Conservation (phyloP, 2,888 invertebrate species). For the Herminia tarsipennalis region DNA sequence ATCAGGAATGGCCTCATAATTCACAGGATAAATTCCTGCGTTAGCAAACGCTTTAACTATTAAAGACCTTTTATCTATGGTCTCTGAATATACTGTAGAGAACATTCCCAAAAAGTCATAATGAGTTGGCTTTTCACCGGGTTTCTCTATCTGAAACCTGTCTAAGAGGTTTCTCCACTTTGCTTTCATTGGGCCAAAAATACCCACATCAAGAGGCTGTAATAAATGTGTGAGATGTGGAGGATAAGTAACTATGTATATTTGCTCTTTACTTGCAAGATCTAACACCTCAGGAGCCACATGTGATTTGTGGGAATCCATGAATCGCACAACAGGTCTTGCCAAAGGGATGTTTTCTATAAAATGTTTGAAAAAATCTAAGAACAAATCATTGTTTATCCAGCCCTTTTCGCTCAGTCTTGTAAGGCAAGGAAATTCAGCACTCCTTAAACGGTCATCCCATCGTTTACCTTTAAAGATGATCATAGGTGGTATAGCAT, state of each 20-base stretch:
- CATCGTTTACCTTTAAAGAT: no score
- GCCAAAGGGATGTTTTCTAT: no score
- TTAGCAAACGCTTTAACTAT: not conserved
- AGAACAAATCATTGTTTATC: no score
- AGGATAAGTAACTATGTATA: conserved; percentile 4
- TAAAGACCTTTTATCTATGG: conserved; percentile 3
- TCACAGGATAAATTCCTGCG: not conserved
- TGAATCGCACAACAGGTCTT: conserved; percentile 1
- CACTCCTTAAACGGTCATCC: no score
- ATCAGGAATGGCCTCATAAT: conserved; percentile 9
- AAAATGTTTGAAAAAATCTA: no score
- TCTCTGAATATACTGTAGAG: conserved; percentile 1
- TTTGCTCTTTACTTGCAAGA: conserved; percentile 3
- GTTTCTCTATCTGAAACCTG: conserved; percentile 8
- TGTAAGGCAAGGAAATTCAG: no score
- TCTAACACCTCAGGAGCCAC: conserved; percentile 3
- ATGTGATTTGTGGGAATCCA: conserved; percentile 7
- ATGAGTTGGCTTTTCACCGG: conserved; percentile 8
- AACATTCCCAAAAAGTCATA: conserved; percentile 9
- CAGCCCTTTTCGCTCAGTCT: no score
- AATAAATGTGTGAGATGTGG: conserved; percentile 6
- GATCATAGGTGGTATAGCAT: not conserved
- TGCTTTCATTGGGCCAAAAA: conserved; percentile 2
- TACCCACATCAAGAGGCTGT: conserved; percentile 8
- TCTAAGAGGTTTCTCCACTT: conserved; percentile 6